Percentiles rank a stretch among this genome's conserved stretches.
phyloP scores from a whole-genome alignment of 2,797 vertebrate species.

The Rousettus madagascariensis region DNA sequence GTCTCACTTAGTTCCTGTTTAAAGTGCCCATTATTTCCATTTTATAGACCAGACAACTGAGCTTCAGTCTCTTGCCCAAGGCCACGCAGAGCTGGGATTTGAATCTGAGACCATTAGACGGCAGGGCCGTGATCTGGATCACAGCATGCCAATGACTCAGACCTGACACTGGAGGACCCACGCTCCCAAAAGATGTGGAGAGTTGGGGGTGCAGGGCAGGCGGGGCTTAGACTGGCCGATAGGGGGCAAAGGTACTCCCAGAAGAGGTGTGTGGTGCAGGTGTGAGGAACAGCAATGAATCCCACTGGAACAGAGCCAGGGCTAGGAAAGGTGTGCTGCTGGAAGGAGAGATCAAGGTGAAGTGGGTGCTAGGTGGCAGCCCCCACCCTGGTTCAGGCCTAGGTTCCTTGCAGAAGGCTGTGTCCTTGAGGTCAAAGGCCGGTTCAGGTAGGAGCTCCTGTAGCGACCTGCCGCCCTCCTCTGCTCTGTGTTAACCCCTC shows the following conservation, averaged over 20 bases:
- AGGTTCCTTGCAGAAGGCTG: not conserved
- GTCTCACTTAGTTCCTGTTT: not conserved
- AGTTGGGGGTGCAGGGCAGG: not conserved
- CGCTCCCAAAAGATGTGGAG: not conserved
- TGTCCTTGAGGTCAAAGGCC: not conserved
- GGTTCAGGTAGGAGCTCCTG: not conserved
- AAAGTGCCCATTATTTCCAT: not conserved
- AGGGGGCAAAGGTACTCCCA: not conserved
- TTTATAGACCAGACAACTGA: not conserved
- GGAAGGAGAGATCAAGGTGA: not conserved
- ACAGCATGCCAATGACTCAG: not conserved
- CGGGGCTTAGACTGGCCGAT: not conserved
- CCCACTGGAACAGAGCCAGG: not conserved
- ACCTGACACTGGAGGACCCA: not conserved
- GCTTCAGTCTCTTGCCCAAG: not conserved
- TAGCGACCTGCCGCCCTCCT: not conserved
- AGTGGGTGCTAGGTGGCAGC: not conserved
- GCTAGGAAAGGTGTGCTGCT: not conserved
- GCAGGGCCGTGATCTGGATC: not conserved
- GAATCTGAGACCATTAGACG: not conserved
- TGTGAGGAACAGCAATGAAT: too few species aligned
- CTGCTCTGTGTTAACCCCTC: rapidly evolving
- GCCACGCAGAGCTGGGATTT: not conserved
- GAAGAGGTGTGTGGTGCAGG: rapidly evolving
- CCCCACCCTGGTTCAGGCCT: not conserved